phyloP scores from a whole-genome alignment of 2,888 invertebrate genomes.

The Tetanocera ferruginea region DNA sequence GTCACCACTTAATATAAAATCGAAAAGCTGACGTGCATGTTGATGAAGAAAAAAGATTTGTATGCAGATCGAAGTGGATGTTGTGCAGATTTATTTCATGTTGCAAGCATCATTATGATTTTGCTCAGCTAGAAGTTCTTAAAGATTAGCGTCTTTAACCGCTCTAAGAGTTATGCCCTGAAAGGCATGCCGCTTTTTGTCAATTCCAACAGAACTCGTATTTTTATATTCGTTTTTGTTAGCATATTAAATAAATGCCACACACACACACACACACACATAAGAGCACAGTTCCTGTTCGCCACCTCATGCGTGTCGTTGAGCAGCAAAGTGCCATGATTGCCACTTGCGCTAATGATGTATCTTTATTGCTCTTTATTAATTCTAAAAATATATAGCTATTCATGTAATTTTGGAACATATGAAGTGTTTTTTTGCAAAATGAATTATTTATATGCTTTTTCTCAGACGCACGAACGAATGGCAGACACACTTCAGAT shows the following conservation, averaged over 20 bases:
- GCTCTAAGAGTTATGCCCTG: too few relatives aligned
- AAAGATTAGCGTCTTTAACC: too few relatives aligned
- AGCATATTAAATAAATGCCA: background rate
- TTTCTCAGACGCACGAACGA: background rate
- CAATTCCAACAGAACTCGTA: background rate
- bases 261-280: background rate
- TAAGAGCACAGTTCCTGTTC: background rate
- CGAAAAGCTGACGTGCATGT: too few relatives aligned
- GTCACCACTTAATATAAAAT: too few relatives aligned
- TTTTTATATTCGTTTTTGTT: background rate
- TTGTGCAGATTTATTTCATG: too few relatives aligned
- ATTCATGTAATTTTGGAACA: background rate
- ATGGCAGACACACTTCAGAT: background rate
- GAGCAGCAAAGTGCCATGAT: background rate
- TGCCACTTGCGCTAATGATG: slow-evolving; percentile 11
- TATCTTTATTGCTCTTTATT: slow-evolving; percentile 14
- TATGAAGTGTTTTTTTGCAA: slow-evolving; percentile 15
- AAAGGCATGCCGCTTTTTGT: too few relatives aligned
- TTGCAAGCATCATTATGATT: too few relatives aligned
- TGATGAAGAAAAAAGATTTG: too few relatives aligned
- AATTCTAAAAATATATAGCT: background rate
- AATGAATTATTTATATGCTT: slow-evolving; percentile 16
- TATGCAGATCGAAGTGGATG: too few relatives aligned
- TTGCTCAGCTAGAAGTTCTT: too few relatives aligned
- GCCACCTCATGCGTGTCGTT: too few relatives aligned